Evolutionary conservation across 2,888 invertebrate genomes (phyloP).

Genomic region (Parapristionchus giblindavisi): DNA sequence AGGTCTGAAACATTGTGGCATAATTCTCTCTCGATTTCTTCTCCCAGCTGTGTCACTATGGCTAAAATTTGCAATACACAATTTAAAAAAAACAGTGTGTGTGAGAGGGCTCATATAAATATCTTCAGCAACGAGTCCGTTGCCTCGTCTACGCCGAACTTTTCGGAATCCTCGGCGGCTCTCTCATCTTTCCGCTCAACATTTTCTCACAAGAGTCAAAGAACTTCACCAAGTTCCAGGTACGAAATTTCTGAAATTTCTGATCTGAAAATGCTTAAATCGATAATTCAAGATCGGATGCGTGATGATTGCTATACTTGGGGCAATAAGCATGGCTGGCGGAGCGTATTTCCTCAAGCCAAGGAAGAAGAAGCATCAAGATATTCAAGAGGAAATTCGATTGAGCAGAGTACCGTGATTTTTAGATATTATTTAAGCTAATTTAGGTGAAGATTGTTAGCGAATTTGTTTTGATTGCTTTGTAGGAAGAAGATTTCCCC

Average conservation of each 20-base stretch:
- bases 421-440: background rate
- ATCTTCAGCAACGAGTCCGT: conserved; percentile 45
- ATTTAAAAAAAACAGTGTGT: too few relatives aligned
- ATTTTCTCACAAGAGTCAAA: conserved; percentile 62
- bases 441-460: background rate
- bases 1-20: too few relatives aligned
- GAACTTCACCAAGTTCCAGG: conserved; percentile 69
- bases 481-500: too few relatives aligned
- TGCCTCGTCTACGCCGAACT: conserved; percentile 56
- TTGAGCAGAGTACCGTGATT: too few relatives aligned
- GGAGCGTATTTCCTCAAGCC: background rate
- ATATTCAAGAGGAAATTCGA: conserved; percentile 21
- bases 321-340: background rate
- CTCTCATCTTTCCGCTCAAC: conserved; percentile 53
- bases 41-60: too few relatives aligned
- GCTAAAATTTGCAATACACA: too few relatives aligned
- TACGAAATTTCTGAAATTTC: background rate
- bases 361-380: conserved; percentile 5
- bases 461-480: too few relatives aligned
- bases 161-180: conserved; percentile 52
- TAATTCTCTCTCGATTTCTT: background rate
- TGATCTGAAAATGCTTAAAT: background rate
- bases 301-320: background rate
- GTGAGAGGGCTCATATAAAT: background rate
- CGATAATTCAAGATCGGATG: background rate